A percentile compares a stretch with the other conserved stretches of the same genome.
These are phyloP conservation scores for Marmota monax DNA, from an alignment of 2,113 vertebrate species.

Conservation along the genomic window DNA sequence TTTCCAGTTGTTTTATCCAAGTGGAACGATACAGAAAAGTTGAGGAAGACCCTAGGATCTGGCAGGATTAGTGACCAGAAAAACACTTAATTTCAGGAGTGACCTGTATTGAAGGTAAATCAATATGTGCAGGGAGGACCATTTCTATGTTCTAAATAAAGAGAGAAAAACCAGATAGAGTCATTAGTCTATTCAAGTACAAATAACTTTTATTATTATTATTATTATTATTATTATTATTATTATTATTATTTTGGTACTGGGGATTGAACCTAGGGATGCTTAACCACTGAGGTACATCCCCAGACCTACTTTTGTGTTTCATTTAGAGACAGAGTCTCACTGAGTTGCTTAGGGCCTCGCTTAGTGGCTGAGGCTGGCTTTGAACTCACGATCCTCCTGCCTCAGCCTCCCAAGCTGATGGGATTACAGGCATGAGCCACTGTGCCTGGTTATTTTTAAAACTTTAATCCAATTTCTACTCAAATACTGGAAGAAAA, in stretches of 20 bases:
- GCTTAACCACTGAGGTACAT: no score
- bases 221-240: no score
- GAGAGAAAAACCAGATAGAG: background rate
- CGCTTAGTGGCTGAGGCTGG: no score
- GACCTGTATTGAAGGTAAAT: background rate
- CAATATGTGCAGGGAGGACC: no score
- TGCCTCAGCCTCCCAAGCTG: no score
- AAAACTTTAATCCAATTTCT: background rate
- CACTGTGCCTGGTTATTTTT: background rate
- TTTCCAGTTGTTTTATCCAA: background rate
- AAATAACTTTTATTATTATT: background rate
- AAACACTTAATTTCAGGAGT: background rate
- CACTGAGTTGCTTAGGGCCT: no score
- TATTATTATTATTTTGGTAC: background rate
- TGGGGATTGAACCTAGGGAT: no score
- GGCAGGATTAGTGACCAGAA: background rate
- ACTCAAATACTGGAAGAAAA: background rate
- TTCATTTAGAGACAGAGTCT: no score
- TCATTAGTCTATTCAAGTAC: background rate
- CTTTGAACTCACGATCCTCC: no score
- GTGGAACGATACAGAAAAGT: rapidly evolving
- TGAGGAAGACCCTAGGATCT: background rate
- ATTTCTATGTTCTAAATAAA: background rate
- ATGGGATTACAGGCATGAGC: no score
- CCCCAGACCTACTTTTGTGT: no score